phyloP scores from a whole-genome alignment of 92 coral and sea anemone genomes.

The Actinostola sp. region DNA sequence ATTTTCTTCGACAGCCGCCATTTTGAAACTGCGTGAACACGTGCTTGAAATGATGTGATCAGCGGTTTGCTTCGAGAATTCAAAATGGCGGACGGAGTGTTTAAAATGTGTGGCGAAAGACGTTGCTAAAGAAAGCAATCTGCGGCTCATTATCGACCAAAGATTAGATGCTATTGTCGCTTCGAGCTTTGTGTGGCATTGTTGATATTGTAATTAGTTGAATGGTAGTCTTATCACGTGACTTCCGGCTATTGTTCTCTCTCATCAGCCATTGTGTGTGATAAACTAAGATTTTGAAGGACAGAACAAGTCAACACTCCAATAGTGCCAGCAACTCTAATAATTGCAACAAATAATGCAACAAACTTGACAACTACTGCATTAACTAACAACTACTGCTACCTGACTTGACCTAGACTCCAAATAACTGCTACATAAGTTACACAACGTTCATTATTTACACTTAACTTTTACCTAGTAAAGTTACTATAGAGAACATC shows the following conservation, averaged over 20 bases:
- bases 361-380: no score
- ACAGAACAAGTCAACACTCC: no score
- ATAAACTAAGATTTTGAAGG: no score
- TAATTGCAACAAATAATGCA: no score
- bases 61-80: slow-evolving; percentile 15
- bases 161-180: neutral
- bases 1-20: slow-evolving; percentile 58
- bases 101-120: neutral
- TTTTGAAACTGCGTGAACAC: slow-evolving; percentile 19
- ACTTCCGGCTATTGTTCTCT: neutral
- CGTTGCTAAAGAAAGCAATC: neutral
- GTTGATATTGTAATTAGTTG: neutral
- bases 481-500: no score
- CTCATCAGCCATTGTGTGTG: no score
- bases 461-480: no score
- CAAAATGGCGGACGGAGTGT: slow-evolving; percentile 8
- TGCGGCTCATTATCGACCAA: neutral
- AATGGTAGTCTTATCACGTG: neutral
- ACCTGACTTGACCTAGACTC: no score
- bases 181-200: neutral
- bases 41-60: slow-evolving; percentile 30
- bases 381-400: no score
- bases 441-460: no score
- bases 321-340: no score
- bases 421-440: no score